Percentiles rank a stretch among this genome's conserved stretches.
phyloP scores from a whole-genome alignment of 2,888 invertebrate genomes.

The Eupithecia subfuscata region DNA sequence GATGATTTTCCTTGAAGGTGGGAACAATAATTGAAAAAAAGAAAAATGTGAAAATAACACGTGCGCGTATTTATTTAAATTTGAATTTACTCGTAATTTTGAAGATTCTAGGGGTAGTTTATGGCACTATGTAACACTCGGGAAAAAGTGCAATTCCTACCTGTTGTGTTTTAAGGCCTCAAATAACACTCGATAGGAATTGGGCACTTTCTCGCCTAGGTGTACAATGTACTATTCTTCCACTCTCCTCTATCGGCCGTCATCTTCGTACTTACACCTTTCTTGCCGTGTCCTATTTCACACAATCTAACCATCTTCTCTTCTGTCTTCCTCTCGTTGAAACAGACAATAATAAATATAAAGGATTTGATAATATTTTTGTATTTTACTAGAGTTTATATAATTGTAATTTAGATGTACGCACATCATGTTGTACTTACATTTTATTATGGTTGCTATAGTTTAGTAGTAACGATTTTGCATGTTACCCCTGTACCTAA shows the following conservation, averaged over 20 bases:
- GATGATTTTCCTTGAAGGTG: no score
- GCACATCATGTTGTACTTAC: not conserved
- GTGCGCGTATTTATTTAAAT: no score
- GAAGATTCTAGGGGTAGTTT: no score
- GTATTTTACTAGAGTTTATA: conserved; percentile 24
- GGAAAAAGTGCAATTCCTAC: no score
- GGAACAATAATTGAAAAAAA: no score
- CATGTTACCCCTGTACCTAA: conserved; percentile 11
- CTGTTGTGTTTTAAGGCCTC: no score
- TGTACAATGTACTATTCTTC: no score
- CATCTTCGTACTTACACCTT: not conserved
- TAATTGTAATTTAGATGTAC: not conserved
- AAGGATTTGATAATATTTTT: conserved; percentile 18
- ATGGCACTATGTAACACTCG: no score
- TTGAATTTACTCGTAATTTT: no score
- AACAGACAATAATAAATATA: conserved; percentile 32
- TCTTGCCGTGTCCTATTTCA: not conserved
- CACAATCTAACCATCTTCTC: not conserved
- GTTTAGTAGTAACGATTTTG: not conserved
- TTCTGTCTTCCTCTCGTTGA: not conserved
- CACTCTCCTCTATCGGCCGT: not conserved
- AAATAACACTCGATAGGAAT: no score
- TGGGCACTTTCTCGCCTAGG: no score
- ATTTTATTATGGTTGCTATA: not conserved
- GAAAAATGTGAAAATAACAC: no score